Conservation (phyloP, 2,888 invertebrate species). For the Zygothrica quintamaculata region DNA sequence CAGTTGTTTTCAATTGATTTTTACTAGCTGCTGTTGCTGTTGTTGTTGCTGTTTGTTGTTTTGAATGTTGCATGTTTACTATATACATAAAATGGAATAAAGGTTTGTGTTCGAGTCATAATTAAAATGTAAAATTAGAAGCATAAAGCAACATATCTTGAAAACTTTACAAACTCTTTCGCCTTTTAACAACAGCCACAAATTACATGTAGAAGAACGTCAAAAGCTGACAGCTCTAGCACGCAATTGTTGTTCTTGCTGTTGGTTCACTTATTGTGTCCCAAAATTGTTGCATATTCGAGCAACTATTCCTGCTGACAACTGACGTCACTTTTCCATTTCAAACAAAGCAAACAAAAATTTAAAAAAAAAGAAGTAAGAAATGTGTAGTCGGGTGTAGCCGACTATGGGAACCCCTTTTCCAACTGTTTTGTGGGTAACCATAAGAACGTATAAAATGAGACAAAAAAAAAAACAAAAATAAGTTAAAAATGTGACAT, state of each 20-base stretch:
- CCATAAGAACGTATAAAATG: too few relatives aligned
- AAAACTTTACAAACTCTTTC: too few relatives aligned
- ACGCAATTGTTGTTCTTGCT: constrained; percentile 15
- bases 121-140: too few relatives aligned
- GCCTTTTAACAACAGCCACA: too few relatives aligned
- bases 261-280: constrained; percentile 1
- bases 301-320: constrained; percentile 18
- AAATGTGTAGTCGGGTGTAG: too few relatives aligned
- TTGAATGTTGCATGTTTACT: constrained; percentile 1
- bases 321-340: constrained; percentile 40
- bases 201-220: too few relatives aligned
- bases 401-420: too few relatives aligned
- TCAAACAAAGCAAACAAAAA: neutral
- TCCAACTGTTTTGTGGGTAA: too few relatives aligned
- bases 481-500: too few relatives aligned
- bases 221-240: too few relatives aligned
- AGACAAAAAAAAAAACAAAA: constrained; percentile 4
- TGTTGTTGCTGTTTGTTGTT: constrained; percentile 15
- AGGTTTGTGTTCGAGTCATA: constrained; percentile 1
- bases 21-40: neutral
- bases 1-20: constrained; percentile 55
- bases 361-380: too few relatives aligned
- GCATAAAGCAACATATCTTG: constrained; percentile 15
- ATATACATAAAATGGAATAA: neutral
- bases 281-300: constrained; percentile 8